A percentile compares a stretch with the other conserved stretches of the same genome.
These are phyloP conservation scores for Hepsetus odoe DNA, from an alignment of 2,113 vertebrate genomes.

Conservation along the genomic window DNA sequence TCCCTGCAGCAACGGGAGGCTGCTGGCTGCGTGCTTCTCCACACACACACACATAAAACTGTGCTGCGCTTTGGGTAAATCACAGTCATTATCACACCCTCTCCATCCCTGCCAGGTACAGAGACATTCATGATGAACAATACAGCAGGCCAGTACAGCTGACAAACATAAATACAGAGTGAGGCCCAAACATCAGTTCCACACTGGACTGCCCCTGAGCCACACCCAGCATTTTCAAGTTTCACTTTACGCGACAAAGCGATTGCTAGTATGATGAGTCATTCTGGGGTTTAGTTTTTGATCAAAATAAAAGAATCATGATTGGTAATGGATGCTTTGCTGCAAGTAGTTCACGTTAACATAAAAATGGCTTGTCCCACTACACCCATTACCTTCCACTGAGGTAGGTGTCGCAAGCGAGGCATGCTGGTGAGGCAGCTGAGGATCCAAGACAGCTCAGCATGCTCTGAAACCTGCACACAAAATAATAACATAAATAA, in stretches of 20 bases:
- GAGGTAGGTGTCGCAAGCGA: conserved; percentile 88
- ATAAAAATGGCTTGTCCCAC: neutral
- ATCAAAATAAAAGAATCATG: neutral
- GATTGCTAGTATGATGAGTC: neutral
- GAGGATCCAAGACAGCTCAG: conserved; percentile 91
- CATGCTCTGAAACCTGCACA: conserved; percentile 85
- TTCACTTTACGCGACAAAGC: conserved; percentile 13
- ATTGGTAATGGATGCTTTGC: neutral
- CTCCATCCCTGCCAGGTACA: conserved; percentile 45
- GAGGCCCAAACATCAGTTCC: conserved; percentile 3
- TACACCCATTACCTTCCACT: conserved; percentile 87
- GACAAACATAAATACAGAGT: conserved; percentile 27
- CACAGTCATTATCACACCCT: conserved; percentile 42
- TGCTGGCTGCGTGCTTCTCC: conserved; percentile 3
- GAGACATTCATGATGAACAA: neutral
- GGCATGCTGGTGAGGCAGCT: conserved; percentile 89
- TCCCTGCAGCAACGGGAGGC: conserved; percentile 41
- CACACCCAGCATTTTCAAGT: neutral
- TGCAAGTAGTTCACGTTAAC: neutral
- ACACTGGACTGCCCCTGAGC: neutral
- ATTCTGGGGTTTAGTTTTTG: neutral
- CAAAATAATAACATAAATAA: neutral
- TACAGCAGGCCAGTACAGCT: conserved; percentile 18
- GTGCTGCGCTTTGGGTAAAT: conserved; percentile 37
- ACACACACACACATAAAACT: conserved; percentile 43